Base-by-base conservation (phyloP, 2,113 vertebrate species). In the Heterocephalus glaber region DNA sequence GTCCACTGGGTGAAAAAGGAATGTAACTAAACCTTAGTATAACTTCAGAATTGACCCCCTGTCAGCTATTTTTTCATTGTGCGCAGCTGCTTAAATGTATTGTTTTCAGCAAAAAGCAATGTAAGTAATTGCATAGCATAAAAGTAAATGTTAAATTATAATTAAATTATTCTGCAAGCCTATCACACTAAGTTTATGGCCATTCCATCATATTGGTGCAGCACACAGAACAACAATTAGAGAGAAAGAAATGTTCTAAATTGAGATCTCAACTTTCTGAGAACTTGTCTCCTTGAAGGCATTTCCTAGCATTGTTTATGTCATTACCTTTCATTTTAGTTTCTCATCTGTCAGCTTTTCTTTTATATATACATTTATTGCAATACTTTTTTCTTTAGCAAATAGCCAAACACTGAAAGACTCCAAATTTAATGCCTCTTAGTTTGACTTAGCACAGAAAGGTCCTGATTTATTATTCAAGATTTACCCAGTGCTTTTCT, bases 91-190 rank as follows among this genome's bases (percentile, higher is more conserved):
- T 97, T 92, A 88, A 96, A 96, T 97, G 95, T 91, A 95, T 95
- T 94, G 76, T 97, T 88, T 97, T 92, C 93, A 96, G 94, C 95
- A 96, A 92, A 97, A 97, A 86, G 86, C 97, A 96, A 97, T 96
- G 97, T 86, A 96, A 98, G 96, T 97, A 97, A 98, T 98, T 97
- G 97, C 95, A 96, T 70, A 96, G 93, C 97, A 97, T 97, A 96
- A 97, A 98, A 97, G 96, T 96, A 96, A 97, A 96, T 97, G 97
- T 97, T 96, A 97, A 97, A 98, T 97, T 98, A 97, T 98, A 97
- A 98, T 96, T 98, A 97, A 96, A 97, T 98, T 96, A 97, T 98
- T 97, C 96, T 96, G 88, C 95, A 98, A 96, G 93, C 91, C 96
- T 88, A 96, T 97, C 96, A 93, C 93, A 93, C 94, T 86, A 92